Evolutionary conservation across 1,140 invertebrate species (phyloP), one percentile per base, ranked within the genome.

Genomic region (Drosophila kohkoa): DNA sequence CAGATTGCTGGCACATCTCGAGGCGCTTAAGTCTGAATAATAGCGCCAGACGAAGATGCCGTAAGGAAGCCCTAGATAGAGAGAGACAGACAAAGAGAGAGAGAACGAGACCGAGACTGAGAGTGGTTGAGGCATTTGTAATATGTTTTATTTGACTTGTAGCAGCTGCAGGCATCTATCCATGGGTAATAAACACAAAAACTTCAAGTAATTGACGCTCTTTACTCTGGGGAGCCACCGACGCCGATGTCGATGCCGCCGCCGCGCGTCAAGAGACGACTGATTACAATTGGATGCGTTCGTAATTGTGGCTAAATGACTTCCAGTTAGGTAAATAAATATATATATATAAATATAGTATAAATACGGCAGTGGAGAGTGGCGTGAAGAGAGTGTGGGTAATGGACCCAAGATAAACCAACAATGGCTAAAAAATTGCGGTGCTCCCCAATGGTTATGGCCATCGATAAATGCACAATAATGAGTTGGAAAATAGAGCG

Each of bases 71-170:
- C 11, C 15, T 35, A 30, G 58, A 16, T 48, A 41, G 46, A 20
- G 11, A 1, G 30, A 51, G 25, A 8, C 15, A 48, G 11, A 13
- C 2, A 35, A 0, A 28, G 38, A 16, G 32, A 43, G 38, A 10
- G 28, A 10, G 60, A 6, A 16, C 3, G 3, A 32, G 62, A 32
- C 32, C 7, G 35, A 38, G 35, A 25, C 35, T 25, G 62, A 25
- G 43, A 35, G 38, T 32, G 28, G 45, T 10, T 52, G 41, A 72
- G 77, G 73, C 83, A 78, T 87, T 87, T 88, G 83, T 87, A 87
- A 88, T 87, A 87, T 87, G 85, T 87, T 87, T 87, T 87, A 87
- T 87, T 87, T 87, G 83, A 87, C 83, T 87, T 87, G 83, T 82
- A 82, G 83, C 83, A 87, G 83, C 85, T 87, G 83, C 74, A 65